Evolutionary conservation across 2,113 vertebrate genomes (phyloP).

Genomic region (Gallinago paraguaiae): DNA sequence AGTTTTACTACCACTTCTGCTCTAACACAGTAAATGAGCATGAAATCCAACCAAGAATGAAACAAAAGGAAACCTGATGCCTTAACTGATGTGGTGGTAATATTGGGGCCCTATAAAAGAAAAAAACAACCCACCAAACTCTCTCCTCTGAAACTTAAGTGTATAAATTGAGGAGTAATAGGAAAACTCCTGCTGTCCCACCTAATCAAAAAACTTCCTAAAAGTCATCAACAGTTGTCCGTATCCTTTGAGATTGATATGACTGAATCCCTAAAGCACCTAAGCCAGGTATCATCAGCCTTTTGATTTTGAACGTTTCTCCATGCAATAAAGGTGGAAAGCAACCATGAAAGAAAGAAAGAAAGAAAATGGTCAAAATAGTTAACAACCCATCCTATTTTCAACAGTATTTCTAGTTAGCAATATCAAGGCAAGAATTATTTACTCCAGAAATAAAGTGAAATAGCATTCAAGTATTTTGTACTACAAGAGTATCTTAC

Average conservation of each 20-base stretch:
- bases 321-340: background rate
- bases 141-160: background rate
- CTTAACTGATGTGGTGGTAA: background rate
- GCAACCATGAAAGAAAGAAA: background rate
- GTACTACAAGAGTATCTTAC: background rate
- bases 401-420: background rate
- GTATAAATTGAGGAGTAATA: background rate
- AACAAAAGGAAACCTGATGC: background rate
- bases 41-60: background rate
- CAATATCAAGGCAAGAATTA: background rate
- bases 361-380: background rate
- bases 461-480: background rate
- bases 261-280: background rate
- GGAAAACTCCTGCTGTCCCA: background rate
- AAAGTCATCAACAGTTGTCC: background rate
- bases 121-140: background rate
- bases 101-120: background rate
- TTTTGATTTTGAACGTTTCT: background rate
- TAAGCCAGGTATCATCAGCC: background rate
- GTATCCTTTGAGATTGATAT: background rate
- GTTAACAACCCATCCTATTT: background rate
- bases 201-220: background rate
- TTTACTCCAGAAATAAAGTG: background rate
- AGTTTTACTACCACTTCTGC: slow-evolving; percentile 2
- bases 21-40: background rate